Base-by-base conservation (phyloP, 1,140 invertebrate species). In the Eriosoma lanigerum region DNA sequence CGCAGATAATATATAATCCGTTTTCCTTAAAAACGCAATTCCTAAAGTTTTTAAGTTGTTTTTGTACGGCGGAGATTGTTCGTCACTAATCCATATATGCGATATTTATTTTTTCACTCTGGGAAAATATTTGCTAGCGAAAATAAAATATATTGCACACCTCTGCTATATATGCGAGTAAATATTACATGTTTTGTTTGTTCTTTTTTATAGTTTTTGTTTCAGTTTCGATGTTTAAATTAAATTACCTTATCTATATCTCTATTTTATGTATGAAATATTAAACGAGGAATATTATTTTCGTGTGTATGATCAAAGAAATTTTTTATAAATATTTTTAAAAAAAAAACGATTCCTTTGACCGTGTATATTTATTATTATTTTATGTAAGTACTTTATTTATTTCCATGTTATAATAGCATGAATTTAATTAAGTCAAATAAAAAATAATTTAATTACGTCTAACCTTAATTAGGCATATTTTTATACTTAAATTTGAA, bases 71-170 rank as follows among this genome's bases (percentile, higher is more conserved):
- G 1, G n/a, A 4, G n/a, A 46, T 66, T 46, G n/a, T 46, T 21
- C 17, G 13, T 58, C 38, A 12, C 13, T n/a, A 17, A 44, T 66
- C n/a, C 62, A 29, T 21, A 19, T 50, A 38, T n/a, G n/a, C 2
- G 1, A 38, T 64, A 50, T 72, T 72, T 72, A 19, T 29, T 26
- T 72, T 72, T 72, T 72, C 68, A 72, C 68, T 52, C 10, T 21
- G 0, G n/a, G 3, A 38, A 38, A 17, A 38, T 29, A 52, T 24
- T 50, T 50, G 1, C 9, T 50, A 13, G 48, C 17, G 17, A 3
- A 29, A 52, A 72, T 72, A 32, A 62, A 62, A 1, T 29, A 17
- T 50, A 50, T 48, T 12, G 26, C 10, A 3, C 26, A n/a, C n/a
- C 17, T 19, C 58, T 17, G 9, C 6, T 6, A 19, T 21, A 24